phyloP scores from a whole-genome alignment of 2,113 vertebrate species.

The Sceloporus tristichus region DNA sequence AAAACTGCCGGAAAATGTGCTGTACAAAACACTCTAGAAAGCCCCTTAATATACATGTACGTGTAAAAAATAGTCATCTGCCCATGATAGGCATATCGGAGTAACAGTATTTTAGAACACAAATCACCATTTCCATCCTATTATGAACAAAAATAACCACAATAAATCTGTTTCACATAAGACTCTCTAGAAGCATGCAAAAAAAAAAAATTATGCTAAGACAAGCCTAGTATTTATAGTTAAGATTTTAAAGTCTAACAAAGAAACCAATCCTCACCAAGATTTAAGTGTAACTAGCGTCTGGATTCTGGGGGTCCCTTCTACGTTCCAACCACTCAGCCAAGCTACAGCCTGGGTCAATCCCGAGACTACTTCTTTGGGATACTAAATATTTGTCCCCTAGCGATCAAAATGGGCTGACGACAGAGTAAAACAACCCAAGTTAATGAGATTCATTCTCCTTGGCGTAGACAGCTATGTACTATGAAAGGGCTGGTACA shows the following conservation, averaged over 20 bases:
- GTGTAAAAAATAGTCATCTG: constrained; percentile 28
- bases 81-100: constrained; percentile 43
- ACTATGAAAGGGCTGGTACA: accelerated
- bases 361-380: constrained; percentile 19
- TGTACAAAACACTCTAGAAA: constrained; percentile 53
- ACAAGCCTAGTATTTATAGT: constrained; percentile 41
- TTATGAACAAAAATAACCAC: neutral
- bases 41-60: neutral
- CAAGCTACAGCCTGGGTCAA: neutral
- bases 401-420: neutral
- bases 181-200: constrained; percentile 37
- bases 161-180: constrained; percentile 33
- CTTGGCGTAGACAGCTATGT: neutral
- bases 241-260: constrained; percentile 62
- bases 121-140: constrained; percentile 52
- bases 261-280: constrained; percentile 55
- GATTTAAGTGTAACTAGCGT: constrained; percentile 46
- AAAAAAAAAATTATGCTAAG: constrained; percentile 34
- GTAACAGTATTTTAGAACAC: constrained; percentile 56
- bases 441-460: constrained; percentile 34
- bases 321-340: constrained; percentile 49
- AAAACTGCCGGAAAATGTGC: constrained; percentile 58
- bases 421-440: neutral
- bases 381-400: constrained; percentile 42
- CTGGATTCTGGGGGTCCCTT: constrained; percentile 34